Evolutionary conservation across 2,888 invertebrate species (phyloP).

Genomic region (Diadegma fenestrale): DNA sequence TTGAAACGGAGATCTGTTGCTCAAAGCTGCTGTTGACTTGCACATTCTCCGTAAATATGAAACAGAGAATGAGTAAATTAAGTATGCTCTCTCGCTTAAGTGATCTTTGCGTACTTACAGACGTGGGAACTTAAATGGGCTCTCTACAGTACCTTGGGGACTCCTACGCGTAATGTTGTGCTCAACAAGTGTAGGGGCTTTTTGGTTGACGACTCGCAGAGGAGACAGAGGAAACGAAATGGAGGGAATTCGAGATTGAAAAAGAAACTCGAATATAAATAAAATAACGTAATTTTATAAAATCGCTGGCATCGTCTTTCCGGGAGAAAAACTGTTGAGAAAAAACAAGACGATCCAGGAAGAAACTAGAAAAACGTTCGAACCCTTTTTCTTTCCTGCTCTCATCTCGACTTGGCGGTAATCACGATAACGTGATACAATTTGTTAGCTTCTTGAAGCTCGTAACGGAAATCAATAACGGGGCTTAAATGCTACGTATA

Average conservation of each 20-base stretch:
- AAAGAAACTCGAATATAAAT: not conserved
- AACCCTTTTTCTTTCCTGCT: not conserved
- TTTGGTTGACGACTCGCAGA: not conserved
- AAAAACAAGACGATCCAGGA: not conserved
- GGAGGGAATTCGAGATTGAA: not conserved
- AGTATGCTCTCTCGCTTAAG: slow-evolving; percentile 38
- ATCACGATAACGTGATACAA: slow-evolving; percentile 40
- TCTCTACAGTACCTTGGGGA: slow-evolving; percentile 42
- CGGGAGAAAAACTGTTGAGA: not conserved
- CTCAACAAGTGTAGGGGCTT: slow-evolving; percentile 28
- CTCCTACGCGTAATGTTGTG: slow-evolving; percentile 60
- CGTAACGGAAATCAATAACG: slow-evolving; percentile 59
- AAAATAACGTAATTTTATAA: not conserved
- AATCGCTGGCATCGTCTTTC: not conserved
- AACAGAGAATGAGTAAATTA: slow-evolving; percentile 45
- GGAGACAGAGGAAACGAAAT: not conserved
- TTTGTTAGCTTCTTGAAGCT: slow-evolving; percentile 45
- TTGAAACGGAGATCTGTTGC: not conserved
- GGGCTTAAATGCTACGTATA: slow-evolving; percentile 46
- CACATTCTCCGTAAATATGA: not conserved
- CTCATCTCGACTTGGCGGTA: not conserved
- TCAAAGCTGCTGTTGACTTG: not conserved
- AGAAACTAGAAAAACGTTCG: not conserved
- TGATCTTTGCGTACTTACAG: slow-evolving; percentile 35
- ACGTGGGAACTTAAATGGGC: slow-evolving; percentile 51